Percentiles rank a stretch among this genome's conserved stretches.
These are phyloP conservation scores for Diachasma alloeum DNA, from an alignment of 1,140 invertebrate genomes.

Conservation along the genomic window DNA sequence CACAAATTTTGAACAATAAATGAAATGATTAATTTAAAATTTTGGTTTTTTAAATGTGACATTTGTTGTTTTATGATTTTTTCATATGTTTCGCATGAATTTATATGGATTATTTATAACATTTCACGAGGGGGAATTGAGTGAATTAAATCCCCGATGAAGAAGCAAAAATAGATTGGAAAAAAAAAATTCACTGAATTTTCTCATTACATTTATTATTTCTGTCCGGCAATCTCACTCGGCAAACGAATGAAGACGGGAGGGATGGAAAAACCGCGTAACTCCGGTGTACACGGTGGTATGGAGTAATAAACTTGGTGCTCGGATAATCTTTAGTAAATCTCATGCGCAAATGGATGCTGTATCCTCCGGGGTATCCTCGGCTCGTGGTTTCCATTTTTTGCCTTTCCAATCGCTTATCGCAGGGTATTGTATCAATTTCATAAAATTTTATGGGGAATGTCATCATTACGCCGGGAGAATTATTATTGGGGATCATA, in stretches of 20 bases:
- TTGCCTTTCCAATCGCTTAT: background rate
- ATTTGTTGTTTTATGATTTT: no score
- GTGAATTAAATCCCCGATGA: no score
- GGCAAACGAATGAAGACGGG: background rate
- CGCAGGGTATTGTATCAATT: background rate
- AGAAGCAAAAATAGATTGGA: background rate
- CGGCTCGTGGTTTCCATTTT: background rate
- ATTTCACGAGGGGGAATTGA: no score
- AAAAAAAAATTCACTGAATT: background rate
- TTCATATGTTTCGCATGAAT: no score
- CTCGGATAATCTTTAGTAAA: constrained; percentile 9
- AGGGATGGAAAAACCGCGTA: background rate
- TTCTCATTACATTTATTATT: no score
- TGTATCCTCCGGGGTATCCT: background rate
- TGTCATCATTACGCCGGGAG: no score
- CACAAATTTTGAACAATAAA: no score
- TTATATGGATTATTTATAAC: no score
- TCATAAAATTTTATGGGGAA: no score
- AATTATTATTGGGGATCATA: no score
- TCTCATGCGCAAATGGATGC: constrained; percentile 15
- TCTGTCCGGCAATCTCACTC: background rate
- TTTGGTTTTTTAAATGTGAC: no score
- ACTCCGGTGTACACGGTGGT: background rate
- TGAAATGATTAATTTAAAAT: no score
- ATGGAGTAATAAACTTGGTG: background rate